Conservation (phyloP, 2,888 invertebrate genomes). For the Patella caerulea region DNA sequence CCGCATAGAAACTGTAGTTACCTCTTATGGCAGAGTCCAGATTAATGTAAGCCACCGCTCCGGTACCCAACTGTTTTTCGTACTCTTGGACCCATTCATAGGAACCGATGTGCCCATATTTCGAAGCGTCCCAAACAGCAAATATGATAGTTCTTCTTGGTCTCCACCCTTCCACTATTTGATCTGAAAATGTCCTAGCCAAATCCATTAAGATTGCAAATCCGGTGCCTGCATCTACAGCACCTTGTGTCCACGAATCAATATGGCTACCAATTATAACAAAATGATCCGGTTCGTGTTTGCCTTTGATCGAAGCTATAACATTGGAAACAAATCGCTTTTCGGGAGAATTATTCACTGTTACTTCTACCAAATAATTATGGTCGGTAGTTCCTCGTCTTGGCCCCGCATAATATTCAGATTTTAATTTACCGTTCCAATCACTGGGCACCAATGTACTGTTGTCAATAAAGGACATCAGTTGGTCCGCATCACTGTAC, state of each 20-base stretch:
- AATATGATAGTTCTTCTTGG: slow-evolving; percentile 62
- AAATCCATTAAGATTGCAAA: slow-evolving; percentile 60
- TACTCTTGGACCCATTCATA: slow-evolving; percentile 66
- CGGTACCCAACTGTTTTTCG: slow-evolving; percentile 58
- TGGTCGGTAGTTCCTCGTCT: background rate
- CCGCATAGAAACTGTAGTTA: slow-evolving; percentile 61
- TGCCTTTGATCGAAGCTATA: slow-evolving; percentile 66
- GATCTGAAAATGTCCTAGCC: slow-evolving; percentile 52
- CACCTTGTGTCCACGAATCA: slow-evolving; percentile 63
- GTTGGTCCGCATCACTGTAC: slow-evolving; percentile 62
- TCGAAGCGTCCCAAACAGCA: slow-evolving; percentile 63
- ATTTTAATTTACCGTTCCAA: slow-evolving; percentile 7
- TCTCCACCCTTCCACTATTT: slow-evolving; percentile 54
- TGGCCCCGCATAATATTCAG: background rate
- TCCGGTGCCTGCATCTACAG: slow-evolving; percentile 57
- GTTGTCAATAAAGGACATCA: slow-evolving; percentile 38
- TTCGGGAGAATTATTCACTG: slow-evolving; percentile 51
- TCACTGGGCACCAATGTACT: background rate
- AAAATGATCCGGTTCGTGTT: slow-evolving; percentile 65
- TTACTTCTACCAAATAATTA: slow-evolving; percentile 42
- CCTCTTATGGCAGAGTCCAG: slow-evolving; percentile 69
- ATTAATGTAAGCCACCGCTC: slow-evolving; percentile 73
- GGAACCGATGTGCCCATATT: slow-evolving; percentile 62
- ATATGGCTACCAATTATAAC: slow-evolving; percentile 64
- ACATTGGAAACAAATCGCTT: slow-evolving; percentile 63